Percentiles rank a stretch among this genome's conserved stretches.
Conservation (phyloP, 2,113 vertebrate genomes). For the Odocoileus virginianus region DNA sequence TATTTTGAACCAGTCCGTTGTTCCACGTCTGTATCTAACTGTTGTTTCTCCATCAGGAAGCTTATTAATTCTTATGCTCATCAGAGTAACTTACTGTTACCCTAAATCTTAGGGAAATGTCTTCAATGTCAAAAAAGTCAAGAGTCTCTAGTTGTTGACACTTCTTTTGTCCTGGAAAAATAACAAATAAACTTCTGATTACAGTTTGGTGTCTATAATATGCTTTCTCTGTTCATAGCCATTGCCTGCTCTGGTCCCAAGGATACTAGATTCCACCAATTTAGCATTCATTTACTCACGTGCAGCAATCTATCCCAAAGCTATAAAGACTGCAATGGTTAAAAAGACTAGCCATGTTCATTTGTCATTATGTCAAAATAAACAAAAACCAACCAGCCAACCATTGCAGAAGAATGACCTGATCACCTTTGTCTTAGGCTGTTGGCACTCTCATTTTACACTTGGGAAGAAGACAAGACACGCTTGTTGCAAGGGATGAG, state of each 20-base stretch:
- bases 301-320: background rate
- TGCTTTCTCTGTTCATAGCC: background rate
- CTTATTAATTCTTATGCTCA: background rate
- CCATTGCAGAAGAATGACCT: background rate
- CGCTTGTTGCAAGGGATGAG: background rate
- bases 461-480: background rate
- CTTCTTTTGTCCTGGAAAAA: background rate
- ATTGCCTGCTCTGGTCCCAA: background rate
- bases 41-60: background rate
- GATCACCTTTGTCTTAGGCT: background rate
- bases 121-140: background rate
- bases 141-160: background rate
- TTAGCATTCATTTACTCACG: background rate
- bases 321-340: background rate
- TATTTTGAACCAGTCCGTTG: background rate
- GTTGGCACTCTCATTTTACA: background rate
- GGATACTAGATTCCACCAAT: background rate
- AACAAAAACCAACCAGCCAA: background rate
- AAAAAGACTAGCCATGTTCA: background rate
- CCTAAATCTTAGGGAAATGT: background rate
- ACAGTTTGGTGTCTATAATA: background rate
- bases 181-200: background rate
- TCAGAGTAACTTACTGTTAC: background rate
- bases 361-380: background rate
- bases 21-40: background rate